Evolutionary conservation across 37 sponge, comb jelly and placozoan species (phyloP).

Genomic region (Dysidea cf. avara): DNA sequence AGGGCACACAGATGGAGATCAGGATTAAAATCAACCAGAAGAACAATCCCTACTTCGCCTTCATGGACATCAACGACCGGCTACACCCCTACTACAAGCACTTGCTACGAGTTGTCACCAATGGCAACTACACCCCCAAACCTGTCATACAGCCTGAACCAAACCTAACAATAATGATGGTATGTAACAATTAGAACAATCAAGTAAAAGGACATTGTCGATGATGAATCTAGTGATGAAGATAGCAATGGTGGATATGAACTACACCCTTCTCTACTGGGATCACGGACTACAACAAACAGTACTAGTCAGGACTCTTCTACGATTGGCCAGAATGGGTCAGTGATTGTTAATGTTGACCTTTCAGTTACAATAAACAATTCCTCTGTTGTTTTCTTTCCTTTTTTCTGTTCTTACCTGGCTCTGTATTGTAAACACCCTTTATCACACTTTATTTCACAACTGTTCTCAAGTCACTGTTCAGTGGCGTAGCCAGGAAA

Average conservation of each 20-base stretch:
- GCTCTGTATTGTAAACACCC: too few species aligned
- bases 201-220: background rate
- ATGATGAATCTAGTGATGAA: slow-evolving; percentile 21
- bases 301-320: background rate
- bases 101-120: slow-evolving; percentile 41
- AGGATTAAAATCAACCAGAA: slow-evolving; percentile 91
- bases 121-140: slow-evolving; percentile 40
- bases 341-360: background rate
- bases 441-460: too few species aligned
- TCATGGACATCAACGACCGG: slow-evolving; percentile 64
- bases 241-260: slow-evolving; percentile 56
- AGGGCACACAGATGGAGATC: slow-evolving; percentile 95
- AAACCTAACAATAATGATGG: background rate
- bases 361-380: background rate
- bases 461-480: too few species aligned
- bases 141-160: background rate
- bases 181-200: slow-evolving; percentile 1
- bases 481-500: too few species aligned
- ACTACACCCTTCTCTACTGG: slow-evolving; percentile 72
- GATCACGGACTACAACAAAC: background rate
- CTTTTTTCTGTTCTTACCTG: too few species aligned
- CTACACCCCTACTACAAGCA: slow-evolving; percentile 90
- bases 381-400: too few species aligned
- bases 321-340: background rate
- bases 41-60: slow-evolving; percentile 88